Percentiles rank a stretch among this genome's conserved stretches.
These are phyloP conservation scores for Drosophila subsilvestris DNA, from an alignment of 2,888 invertebrate genomes.

Conservation along the genomic window DNA sequence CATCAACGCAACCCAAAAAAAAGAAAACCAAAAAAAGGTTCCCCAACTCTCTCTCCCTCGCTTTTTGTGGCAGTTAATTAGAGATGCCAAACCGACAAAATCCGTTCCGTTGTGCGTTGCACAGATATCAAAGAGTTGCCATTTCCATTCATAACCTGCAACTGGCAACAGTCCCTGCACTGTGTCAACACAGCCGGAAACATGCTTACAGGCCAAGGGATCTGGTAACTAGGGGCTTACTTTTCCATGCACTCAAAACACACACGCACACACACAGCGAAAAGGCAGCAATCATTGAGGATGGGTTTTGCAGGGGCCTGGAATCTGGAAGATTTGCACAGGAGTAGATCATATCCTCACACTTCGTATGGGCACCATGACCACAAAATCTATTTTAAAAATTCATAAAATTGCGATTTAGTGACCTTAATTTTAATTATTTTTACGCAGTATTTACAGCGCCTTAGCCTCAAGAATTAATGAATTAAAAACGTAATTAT, in stretches of 20 bases:
- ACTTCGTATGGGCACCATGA: accelerated
- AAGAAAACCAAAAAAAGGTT: not conserved
- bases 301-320: too few species aligned
- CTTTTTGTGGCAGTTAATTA: constrained; percentile 41
- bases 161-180: not conserved
- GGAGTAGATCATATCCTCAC: too few species aligned
- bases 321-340: too few species aligned
- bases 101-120: not conserved
- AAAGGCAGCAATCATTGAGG: not conserved
- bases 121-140: constrained; percentile 27
- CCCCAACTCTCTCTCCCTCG: not conserved
- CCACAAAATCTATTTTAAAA: too few species aligned
- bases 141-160: constrained; percentile 23
- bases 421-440: too few species aligned
- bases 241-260: too few species aligned
- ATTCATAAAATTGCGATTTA: too few species aligned
- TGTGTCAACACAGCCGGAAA: constrained; percentile 5
- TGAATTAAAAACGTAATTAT: too few species aligned
- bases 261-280: too few species aligned
- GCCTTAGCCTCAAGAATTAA: too few species aligned
- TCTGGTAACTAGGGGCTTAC: not conserved
- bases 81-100: constrained; percentile 22
- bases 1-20: not conserved
- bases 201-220: not conserved
- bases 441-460: too few species aligned